Evolutionary conservation across 2,113 vertebrate species (phyloP).

Genomic region (Columba janthina): DNA sequence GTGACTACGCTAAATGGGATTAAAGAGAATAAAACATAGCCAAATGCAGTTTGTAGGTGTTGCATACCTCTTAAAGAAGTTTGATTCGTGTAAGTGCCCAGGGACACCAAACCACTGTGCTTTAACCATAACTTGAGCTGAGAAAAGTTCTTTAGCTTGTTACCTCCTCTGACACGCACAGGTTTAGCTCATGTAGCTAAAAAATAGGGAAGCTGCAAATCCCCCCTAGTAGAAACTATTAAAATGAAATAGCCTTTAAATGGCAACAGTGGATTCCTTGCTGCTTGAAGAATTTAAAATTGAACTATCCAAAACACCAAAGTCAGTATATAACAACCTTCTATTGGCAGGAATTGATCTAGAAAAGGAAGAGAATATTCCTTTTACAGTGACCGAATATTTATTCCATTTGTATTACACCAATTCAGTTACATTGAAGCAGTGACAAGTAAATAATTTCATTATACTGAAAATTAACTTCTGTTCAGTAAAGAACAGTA

Average conservation of each 20-base stretch:
- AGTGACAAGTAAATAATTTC: neutral
- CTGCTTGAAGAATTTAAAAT: neutral
- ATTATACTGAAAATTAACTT: neutral
- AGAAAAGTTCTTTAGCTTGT: neutral
- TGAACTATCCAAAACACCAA: neutral
- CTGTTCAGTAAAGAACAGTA: neutral
- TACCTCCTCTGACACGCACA: neutral
- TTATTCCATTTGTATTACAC: neutral
- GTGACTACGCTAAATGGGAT: neutral
- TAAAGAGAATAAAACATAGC: neutral
- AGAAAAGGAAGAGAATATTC: neutral
- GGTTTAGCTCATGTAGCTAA: neutral
- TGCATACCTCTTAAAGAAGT: neutral
- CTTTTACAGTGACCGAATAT: neutral
- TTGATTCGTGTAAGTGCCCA: neutral
- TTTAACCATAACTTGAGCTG: neutral
- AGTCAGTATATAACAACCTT: neutral
- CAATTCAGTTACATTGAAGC: neutral
- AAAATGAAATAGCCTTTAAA: neutral
- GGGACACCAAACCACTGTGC: neutral
- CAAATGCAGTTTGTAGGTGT: neutral
- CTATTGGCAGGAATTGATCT: neutral
- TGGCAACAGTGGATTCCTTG: neutral
- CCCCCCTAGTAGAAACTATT: neutral
- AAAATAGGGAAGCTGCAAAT: neutral